These are phyloP conservation scores for Drosophila orena DNA, from an alignment of 1,140 invertebrate species.

Conservation along the genomic window DNA sequence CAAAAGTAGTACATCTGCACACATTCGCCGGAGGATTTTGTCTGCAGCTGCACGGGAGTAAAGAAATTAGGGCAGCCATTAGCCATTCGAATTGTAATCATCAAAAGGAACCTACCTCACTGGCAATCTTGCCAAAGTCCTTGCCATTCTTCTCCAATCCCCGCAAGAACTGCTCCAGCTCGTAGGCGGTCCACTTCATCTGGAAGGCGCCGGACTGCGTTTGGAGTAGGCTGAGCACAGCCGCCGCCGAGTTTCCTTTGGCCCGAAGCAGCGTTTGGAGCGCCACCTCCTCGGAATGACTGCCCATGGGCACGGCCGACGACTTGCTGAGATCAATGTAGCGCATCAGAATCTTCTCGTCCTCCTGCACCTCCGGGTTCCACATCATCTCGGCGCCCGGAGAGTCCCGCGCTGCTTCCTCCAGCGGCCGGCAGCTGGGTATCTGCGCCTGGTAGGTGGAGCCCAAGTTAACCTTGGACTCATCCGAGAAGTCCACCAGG, in stretches of 20 bases:
- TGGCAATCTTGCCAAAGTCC: conserved; percentile 95
- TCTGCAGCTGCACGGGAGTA: conserved; percentile 88
- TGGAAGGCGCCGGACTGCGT: conserved; percentile 89
- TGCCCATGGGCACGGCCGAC: conserved; percentile 94
- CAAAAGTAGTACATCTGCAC: conserved; percentile 99
- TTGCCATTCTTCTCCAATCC: conserved; percentile 96
- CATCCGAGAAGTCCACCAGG: conserved; percentile 79
- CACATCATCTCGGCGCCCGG: conserved; percentile 92
- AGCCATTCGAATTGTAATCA: neutral
- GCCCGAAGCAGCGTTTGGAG: conserved; percentile 95
- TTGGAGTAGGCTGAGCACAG: conserved; percentile 92
- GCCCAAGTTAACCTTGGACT: conserved; percentile 94
- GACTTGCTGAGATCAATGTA: conserved; percentile 97
- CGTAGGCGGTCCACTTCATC: conserved; percentile 94
- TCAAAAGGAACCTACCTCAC: conserved; percentile 88
- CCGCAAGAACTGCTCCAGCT: conserved; percentile 95
- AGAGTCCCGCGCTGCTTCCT: conserved; percentile 45
- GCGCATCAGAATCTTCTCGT: conserved; percentile 80
- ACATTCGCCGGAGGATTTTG: conserved; percentile 96
- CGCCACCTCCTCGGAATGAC: conserved; percentile 97
- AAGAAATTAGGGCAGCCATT: neutral
- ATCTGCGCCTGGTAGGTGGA: conserved; percentile 94
- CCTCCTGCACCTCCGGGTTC: conserved; percentile 90
- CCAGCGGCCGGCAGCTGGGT: conserved; percentile 85
- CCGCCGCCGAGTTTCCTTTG: conserved; percentile 94